Conservation (phyloP, 1,140 invertebrate genomes). For the Lepidurus couesii region DNA sequence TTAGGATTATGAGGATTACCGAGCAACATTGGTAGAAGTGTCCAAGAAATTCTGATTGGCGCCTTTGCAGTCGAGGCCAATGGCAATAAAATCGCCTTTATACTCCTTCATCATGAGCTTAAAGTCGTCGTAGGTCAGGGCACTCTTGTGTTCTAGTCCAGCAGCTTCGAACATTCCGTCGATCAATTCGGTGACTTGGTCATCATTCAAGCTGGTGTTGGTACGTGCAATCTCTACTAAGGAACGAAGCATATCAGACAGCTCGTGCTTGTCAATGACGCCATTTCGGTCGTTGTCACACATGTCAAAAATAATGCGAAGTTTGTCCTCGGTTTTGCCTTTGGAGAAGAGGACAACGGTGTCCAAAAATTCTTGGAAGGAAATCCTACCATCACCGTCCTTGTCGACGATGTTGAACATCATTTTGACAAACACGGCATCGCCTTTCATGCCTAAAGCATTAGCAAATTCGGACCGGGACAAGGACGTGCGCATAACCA, state of each 20-base stretch:
- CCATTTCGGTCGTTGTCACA: constrained; percentile 95
- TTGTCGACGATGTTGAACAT: constrained; percentile 99
- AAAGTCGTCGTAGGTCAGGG: constrained; percentile 90
- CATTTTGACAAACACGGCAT: constrained; percentile 95
- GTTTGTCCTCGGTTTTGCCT: constrained; percentile 91
- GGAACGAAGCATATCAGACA: constrained; percentile 89
- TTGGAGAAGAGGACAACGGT: constrained; percentile 75
- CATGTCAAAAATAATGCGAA: constrained; percentile 97
- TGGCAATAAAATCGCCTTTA: constrained; percentile 92
- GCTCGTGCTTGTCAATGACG: constrained; percentile 83
- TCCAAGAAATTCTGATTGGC: constrained; percentile 93
- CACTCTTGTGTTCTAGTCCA: constrained; percentile 83
- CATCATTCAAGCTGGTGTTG: constrained; percentile 72
- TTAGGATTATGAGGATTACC: constrained; percentile 45
- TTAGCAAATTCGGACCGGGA: constrained; percentile 95
- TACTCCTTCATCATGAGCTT: constrained; percentile 95
- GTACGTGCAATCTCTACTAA: constrained; percentile 91
- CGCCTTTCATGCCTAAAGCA: constrained; percentile 90
- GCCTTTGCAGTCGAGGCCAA: constrained; percentile 93
- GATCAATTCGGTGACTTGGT: constrained; percentile 77
- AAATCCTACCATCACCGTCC: constrained; percentile 89
- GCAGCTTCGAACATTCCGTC: constrained; percentile 91
- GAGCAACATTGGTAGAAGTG: constrained; percentile 86
- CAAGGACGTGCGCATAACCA: constrained; percentile 87
- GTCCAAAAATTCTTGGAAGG: constrained; percentile 95